A percentile compares a stretch with the other conserved stretches of the same genome.
These are phyloP conservation scores for Camponotus vicinus DNA, from an alignment of 1,140 invertebrate genomes.

Conservation along the genomic window DNA sequence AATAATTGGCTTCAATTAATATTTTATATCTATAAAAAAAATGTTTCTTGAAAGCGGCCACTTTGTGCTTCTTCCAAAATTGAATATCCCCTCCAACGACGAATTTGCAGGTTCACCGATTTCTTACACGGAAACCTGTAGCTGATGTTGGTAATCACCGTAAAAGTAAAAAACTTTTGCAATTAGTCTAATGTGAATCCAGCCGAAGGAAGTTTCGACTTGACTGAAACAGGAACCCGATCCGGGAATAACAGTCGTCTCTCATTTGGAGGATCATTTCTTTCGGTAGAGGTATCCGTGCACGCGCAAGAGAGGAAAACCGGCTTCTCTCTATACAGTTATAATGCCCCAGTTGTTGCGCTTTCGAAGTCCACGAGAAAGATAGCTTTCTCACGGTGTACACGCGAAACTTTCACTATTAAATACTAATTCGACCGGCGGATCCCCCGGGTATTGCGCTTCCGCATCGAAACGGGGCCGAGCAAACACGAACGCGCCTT, in stretches of 20 bases:
- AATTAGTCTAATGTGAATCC: conserved; percentile 60
- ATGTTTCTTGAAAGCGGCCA: background rate
- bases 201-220: conserved; percentile 46
- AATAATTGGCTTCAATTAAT: background rate
- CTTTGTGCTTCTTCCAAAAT: background rate
- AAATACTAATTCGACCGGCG: conserved; percentile 74
- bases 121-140: conserved; percentile 24
- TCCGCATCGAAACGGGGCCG: conserved; percentile 49
- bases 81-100: background rate
- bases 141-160: conserved; percentile 6
- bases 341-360: conserved; percentile 32
- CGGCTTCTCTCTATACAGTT: background rate
- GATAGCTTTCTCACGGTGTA: conserved; percentile 38
- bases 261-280: conserved; percentile 68
- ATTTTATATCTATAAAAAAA: background rate
- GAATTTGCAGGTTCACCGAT: background rate
- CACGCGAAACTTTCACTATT: conserved; percentile 75
- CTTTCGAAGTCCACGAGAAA: conserved; percentile 30
- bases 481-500: conserved; percentile 45
- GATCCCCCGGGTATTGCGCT: conserved; percentile 67
- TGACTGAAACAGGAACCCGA: conserved; percentile 47
- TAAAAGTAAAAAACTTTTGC: conserved; percentile 54
- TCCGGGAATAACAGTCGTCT: conserved; percentile 59
- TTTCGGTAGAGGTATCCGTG: conserved; percentile 58
- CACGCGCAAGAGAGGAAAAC: background rate